Evolutionary conservation across 2,113 vertebrate genomes (phyloP).

Genomic region (Neolamprologus modestus): DNA sequence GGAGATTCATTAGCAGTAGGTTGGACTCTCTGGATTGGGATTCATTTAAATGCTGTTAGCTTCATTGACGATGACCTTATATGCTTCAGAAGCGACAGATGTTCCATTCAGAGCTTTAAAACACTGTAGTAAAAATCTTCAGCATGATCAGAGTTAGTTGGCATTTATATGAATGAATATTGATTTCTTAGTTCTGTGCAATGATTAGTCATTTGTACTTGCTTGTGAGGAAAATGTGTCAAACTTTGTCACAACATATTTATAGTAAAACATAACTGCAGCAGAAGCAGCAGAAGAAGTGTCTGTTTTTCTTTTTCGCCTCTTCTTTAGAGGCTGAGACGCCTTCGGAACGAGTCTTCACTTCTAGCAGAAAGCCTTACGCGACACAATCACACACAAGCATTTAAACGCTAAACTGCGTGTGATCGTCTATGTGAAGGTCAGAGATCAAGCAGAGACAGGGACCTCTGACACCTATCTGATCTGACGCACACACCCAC

Average conservation of each 20-base stretch:
- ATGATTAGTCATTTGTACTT: neutral
- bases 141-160: neutral
- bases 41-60: neutral
- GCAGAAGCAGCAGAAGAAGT: neutral
- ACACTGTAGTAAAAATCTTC: neutral
- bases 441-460: conserved; percentile 11
- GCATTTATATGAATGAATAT: neutral
- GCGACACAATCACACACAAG: neutral
- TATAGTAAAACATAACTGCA: neutral
- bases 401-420: neutral
- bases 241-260: neutral
- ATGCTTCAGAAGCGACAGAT: neutral
- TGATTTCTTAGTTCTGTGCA: neutral
- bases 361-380: neutral
- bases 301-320: neutral
- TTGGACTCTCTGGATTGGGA: neutral
- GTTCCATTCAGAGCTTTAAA: neutral
- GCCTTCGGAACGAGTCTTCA: neutral
- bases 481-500: neutral
- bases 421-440: neutral
- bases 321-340: neutral
- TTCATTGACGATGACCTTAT: neutral
- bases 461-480: conserved; percentile 20
- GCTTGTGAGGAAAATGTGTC: neutral
- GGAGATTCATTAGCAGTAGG: neutral